Evolutionary conservation across 2,113 vertebrate species (phyloP).

Genomic region (Malaclemys terrapin): DNA sequence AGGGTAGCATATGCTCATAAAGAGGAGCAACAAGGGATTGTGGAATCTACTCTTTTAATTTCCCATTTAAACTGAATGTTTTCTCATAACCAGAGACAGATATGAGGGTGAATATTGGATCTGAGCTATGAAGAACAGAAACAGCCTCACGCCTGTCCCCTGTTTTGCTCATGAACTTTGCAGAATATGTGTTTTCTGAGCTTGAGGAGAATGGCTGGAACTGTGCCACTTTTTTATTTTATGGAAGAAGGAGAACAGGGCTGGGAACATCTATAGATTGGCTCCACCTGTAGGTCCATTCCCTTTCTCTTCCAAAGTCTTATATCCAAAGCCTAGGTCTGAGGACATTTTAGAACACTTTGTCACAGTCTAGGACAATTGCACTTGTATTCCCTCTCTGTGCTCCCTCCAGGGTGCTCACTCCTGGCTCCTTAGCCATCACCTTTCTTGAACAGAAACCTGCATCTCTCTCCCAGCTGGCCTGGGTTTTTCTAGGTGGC

Average conservation of each 20-base stretch:
- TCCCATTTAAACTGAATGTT: neutral
- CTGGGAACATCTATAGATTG: neutral
- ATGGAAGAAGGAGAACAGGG: neutral
- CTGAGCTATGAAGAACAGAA: neutral
- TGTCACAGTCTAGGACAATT: too few species aligned
- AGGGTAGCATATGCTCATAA: neutral
- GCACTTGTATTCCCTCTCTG: neutral
- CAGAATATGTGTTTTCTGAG: neutral
- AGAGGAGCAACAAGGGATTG: neutral
- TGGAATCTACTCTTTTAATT: neutral
- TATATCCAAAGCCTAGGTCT: neutral
- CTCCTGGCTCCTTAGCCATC: neutral
- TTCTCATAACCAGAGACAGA: neutral
- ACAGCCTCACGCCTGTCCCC: neutral
- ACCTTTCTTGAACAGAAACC: neutral
- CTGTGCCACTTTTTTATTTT: neutral
- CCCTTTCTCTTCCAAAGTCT: neutral
- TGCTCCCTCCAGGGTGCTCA: neutral
- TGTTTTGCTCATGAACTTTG: neutral
- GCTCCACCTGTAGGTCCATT: neutral
- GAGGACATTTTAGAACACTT: neutral
- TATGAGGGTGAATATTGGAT: neutral
- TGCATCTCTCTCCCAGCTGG: neutral
- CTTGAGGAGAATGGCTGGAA: neutral
- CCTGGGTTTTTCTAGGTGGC: neutral